Evolutionary conservation across 1,140 invertebrate species (phyloP).

Genomic region (Euura saliciscinereae): DNA sequence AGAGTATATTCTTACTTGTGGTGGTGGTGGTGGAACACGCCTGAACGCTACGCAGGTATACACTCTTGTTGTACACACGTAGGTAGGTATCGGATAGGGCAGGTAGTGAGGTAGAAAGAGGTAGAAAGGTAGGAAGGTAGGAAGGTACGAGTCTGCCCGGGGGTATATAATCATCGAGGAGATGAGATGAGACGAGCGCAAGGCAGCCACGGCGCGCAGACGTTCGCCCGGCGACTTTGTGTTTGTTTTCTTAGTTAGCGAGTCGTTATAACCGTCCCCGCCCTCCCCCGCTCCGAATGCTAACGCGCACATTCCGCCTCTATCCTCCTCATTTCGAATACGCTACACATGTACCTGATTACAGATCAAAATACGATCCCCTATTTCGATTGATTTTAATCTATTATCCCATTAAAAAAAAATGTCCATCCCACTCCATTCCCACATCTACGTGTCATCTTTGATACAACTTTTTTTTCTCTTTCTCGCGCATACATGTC

Average conservation of each 20-base stretch:
- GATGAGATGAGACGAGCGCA: slow-evolving; percentile 47
- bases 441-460: background rate
- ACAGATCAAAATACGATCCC: too few relatives aligned
- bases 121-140: too few relatives aligned
- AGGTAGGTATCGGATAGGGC: too few relatives aligned
- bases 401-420: too few relatives aligned
- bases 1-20: too few relatives aligned
- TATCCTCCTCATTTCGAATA: background rate
- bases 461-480: background rate
- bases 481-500: background rate
- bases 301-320: slow-evolving; percentile 12
- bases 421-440: background rate
- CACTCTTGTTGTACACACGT: too few relatives aligned
- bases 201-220: too few relatives aligned
- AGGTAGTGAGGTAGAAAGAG: too few relatives aligned
- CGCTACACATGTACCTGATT: too few relatives aligned
- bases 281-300: slow-evolving; percentile 13
- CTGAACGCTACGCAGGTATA: too few relatives aligned
- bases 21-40: too few relatives aligned
- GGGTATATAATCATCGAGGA: slow-evolving; percentile 53
- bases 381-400: too few relatives aligned
- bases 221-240: slow-evolving; percentile 38
- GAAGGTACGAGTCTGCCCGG: slow-evolving; percentile 28
- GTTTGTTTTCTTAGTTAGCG: slow-evolving; percentile 58
- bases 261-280: slow-evolving; percentile 46